phyloP scores from a whole-genome alignment of 53 echinoderm and acorn worm species.

The Temnopleurus reevesii region DNA sequence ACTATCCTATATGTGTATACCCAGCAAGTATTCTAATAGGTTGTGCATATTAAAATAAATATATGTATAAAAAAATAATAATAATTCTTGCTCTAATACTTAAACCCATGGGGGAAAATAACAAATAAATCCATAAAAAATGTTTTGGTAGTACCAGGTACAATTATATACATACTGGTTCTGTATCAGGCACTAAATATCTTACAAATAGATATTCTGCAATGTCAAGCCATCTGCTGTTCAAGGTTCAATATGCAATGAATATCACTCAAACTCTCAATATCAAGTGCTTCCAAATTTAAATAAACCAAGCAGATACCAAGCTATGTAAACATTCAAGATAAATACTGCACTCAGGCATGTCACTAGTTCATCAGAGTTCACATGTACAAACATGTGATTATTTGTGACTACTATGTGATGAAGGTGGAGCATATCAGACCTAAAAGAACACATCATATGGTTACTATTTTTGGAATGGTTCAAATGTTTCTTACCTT shows the following conservation, averaged over 20 bases:
- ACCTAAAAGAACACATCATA: too few relatives aligned
- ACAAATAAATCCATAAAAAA: too few relatives aligned
- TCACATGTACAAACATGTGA: conserved; percentile 2
- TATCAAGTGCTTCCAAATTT: not conserved
- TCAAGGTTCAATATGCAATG: not conserved
- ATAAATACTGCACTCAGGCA: not conserved
- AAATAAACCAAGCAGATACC: not conserved
- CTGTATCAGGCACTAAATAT: not conserved
- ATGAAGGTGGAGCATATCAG: not conserved
- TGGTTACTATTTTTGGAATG: not conserved
- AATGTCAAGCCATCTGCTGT: not conserved
- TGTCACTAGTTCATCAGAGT: not conserved
- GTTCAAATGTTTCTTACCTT: conserved; percentile 62
- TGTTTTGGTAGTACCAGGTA: too few relatives aligned
- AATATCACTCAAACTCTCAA: not conserved
- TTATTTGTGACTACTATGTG: not conserved
- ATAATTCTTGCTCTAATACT: too few relatives aligned
- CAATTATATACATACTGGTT: too few relatives aligned
- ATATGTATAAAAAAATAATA: too few relatives aligned
- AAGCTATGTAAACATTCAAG: not conserved
- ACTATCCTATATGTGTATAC: too few relatives aligned
- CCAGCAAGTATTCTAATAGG: too few relatives aligned
- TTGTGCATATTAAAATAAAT: too few relatives aligned
- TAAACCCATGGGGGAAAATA: too few relatives aligned
- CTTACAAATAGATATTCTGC: not conserved